A percentile compares a stretch with the other conserved stretches of the same genome.
These are phyloP conservation scores for Semaprochilodus insignis DNA, from an alignment of 2,797 vertebrate species.

Conservation along the genomic window DNA sequence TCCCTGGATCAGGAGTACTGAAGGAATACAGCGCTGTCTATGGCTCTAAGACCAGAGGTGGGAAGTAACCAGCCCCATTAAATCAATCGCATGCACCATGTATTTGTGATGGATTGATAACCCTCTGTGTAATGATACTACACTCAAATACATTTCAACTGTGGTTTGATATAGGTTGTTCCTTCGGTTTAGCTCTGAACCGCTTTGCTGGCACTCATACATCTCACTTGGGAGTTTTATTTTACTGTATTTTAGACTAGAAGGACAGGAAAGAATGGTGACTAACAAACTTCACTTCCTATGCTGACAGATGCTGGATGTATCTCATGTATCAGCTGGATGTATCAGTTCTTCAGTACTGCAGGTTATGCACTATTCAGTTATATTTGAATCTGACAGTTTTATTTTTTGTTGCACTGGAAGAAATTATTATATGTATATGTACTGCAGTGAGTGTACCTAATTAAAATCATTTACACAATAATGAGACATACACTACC, in stretches of 20 bases:
- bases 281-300: too few species aligned
- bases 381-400: too few species aligned
- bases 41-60: neutral
- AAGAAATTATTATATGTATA: too few species aligned
- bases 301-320: too few species aligned
- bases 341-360: too few species aligned
- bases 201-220: neutral
- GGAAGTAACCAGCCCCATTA: neutral
- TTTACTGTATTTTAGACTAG: neutral
- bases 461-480: too few species aligned
- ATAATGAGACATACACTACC: too few species aligned
- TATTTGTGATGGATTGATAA: neutral
- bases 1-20: conserved; percentile 38
- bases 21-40: conserved; percentile 1
- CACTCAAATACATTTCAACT: neutral
- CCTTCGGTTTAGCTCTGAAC: neutral
- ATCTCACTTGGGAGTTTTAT: neutral
- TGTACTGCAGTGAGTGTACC: too few species aligned
- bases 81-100: neutral
- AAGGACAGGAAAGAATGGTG: neutral
- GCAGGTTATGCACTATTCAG: too few species aligned
- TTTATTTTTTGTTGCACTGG: too few species aligned
- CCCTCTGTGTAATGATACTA: neutral
- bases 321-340: too few species aligned
- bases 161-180: neutral